Conservation (phyloP, 35 echinoderm and acorn worm species). For the Apostichopus japonicus region DNA sequence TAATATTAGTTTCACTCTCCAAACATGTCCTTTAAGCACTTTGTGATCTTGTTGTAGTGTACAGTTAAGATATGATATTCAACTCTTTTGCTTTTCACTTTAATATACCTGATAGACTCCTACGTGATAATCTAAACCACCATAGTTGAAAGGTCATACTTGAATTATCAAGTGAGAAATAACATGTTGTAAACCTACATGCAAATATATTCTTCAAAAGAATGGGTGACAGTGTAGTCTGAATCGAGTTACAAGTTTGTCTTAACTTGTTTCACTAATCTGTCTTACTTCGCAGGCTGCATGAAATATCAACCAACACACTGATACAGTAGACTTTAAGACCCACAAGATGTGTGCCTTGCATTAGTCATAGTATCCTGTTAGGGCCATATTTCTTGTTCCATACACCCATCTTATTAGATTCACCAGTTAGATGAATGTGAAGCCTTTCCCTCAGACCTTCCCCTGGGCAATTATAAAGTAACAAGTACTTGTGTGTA, state of each 20-base stretch:
- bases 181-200: no score
- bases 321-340: neutral
- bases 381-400: slow-evolving; percentile 2
- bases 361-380: neutral
- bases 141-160: no score
- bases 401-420: neutral
- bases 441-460: neutral
- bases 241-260: slow-evolving; percentile 11
- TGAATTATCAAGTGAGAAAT: no score
- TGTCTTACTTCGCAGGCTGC: slow-evolving; percentile 1
- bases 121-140: no score
- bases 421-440: neutral
- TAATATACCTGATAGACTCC: no score
- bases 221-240: neutral
- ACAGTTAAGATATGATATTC: no score
- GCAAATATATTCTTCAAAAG: neutral
- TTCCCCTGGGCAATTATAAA: neutral
- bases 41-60: no score
- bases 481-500: neutral
- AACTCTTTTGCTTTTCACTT: no score
- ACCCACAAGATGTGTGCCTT: neutral
- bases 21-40: no score
- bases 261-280: neutral
- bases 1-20: no score
- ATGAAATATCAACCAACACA: slow-evolving; percentile 1